Evolutionary conservation across 2,888 invertebrate genomes (phyloP).

Genomic region (Augiades crinisus): DNA sequence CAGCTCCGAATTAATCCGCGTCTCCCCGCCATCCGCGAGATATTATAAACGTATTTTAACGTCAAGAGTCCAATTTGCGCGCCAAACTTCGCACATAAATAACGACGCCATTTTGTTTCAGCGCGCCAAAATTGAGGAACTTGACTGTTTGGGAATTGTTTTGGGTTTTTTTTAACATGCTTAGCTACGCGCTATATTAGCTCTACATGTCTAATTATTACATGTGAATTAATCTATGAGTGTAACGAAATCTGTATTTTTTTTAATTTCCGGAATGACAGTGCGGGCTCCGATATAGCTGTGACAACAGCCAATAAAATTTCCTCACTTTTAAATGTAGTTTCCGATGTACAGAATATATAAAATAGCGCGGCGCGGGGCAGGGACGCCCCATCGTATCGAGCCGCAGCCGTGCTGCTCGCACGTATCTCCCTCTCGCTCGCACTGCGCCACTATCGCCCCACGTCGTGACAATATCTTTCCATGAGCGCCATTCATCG

Average conservation of each 20-base stretch:
- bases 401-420: conserved; percentile 52
- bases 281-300: too few species aligned
- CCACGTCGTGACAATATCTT: conserved; percentile 37
- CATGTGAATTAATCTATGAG: too few species aligned
- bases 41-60: conserved; percentile 52
- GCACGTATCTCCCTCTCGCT: conserved; percentile 39
- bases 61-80: conserved; percentile 47
- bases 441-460: conserved; percentile 27
- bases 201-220: too few species aligned
- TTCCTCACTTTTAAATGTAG: conserved; percentile 38
- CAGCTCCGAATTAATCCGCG: conserved; percentile 27
- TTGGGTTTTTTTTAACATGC: too few species aligned
- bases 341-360: conserved; percentile 48
- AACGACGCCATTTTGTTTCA: conserved; percentile 40
- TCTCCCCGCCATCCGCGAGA: conserved; percentile 33
- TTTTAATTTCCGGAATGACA: too few species aligned
- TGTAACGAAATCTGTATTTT: too few species aligned
- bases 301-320: conserved; percentile 38
- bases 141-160: background rate
- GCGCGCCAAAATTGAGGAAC: conserved; percentile 24
- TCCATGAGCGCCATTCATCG: conserved; percentile 31
- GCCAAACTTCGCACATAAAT: conserved; percentile 44
- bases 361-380: conserved; percentile 47
- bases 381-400: conserved; percentile 57
- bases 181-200: too few species aligned